Evolutionary conservation across 92 coral and sea anemone species (phyloP).

Genomic region (Porites cylindrica): DNA sequence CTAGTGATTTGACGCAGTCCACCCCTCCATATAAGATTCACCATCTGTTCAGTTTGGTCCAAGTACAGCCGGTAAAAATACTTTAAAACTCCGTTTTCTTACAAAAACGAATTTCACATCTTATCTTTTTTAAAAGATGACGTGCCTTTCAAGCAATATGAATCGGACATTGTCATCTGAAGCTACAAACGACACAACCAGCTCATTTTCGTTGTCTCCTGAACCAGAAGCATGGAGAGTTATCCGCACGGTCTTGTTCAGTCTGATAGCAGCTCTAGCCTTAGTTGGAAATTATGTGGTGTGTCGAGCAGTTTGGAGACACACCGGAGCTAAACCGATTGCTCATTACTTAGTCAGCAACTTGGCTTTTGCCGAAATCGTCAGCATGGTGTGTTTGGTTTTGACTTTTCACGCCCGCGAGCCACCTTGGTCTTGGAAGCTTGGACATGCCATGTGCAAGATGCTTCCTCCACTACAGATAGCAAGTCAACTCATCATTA

Average conservation of each 20-base stretch:
- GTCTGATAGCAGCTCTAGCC: conserved; percentile 26
- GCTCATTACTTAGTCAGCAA: conserved; percentile 45
- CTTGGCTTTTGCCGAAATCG: conserved; percentile 55
- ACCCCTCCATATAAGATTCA: background rate
- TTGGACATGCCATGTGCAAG: conserved; percentile 44
- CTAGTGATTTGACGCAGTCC: background rate
- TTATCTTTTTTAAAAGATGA: background rate
- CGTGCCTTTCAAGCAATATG: background rate
- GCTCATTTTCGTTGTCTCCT: background rate
- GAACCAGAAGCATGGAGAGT: conserved; percentile 37
- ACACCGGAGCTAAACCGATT: conserved; percentile 30
- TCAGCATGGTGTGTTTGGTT: conserved; percentile 37
- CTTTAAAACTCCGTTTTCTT: background rate
- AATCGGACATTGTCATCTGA: background rate
- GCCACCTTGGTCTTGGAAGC: conserved; percentile 43
- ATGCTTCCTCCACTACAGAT: conserved; percentile 30
- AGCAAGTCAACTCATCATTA: conserved; percentile 26
- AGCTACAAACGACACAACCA: background rate
- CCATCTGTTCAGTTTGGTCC: no score
- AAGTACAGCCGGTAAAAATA: background rate
- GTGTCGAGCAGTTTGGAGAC: conserved; percentile 51
- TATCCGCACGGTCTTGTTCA: conserved; percentile 29
- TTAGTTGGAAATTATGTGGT: conserved; percentile 49
- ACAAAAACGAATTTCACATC: background rate
- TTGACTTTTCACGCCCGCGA: conserved; percentile 42